Evolutionary conservation across 2,888 invertebrate genomes (phyloP).

Genomic region (Lomographa bimaculata): DNA sequence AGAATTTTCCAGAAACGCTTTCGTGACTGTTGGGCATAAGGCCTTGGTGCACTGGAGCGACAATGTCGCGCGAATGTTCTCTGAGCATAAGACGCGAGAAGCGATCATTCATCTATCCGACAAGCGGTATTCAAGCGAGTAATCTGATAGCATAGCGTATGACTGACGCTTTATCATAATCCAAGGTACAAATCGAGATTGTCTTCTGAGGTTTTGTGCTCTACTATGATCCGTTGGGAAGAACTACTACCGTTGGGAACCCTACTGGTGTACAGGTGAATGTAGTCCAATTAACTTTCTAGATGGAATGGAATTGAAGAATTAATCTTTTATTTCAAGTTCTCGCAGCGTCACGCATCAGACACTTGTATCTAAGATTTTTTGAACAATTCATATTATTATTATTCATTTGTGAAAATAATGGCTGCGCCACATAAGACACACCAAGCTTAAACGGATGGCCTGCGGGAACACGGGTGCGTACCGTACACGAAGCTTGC

Average conservation of each 20-base stretch:
- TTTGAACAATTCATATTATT: no score
- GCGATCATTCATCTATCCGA: slow-evolving; percentile 25
- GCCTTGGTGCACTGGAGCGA: slow-evolving; percentile 15
- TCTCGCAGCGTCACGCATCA: no score
- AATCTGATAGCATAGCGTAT: slow-evolving; percentile 22
- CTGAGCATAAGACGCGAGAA: slow-evolving; percentile 22
- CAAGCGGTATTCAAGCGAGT: slow-evolving; percentile 11
- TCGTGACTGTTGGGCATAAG: slow-evolving; percentile 20
- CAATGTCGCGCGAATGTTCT: slow-evolving; percentile 23
- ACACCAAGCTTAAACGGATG: no score
- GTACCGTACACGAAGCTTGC: no score
- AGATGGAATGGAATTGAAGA: no score
- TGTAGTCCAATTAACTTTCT: no score
- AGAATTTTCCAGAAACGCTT: slow-evolving; percentile 35
- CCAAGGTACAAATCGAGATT: slow-evolving; percentile 6
- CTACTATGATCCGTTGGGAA: neutral
- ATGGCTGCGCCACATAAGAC: no score
- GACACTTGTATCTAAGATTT: no score
- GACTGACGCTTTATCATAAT: slow-evolving; percentile 22
- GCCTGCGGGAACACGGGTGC: no score
- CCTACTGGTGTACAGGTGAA: slow-evolving; percentile 7
- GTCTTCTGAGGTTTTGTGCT: slow-evolving; percentile 8
- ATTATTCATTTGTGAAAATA: no score
- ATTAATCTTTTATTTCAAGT: no score
- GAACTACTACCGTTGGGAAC: slow-evolving; percentile 3